Evolutionary conservation across 2,797 vertebrate genomes (phyloP), one percentile per base, ranked within the genome.

Genomic region (Tarsius wallacei): DNA sequence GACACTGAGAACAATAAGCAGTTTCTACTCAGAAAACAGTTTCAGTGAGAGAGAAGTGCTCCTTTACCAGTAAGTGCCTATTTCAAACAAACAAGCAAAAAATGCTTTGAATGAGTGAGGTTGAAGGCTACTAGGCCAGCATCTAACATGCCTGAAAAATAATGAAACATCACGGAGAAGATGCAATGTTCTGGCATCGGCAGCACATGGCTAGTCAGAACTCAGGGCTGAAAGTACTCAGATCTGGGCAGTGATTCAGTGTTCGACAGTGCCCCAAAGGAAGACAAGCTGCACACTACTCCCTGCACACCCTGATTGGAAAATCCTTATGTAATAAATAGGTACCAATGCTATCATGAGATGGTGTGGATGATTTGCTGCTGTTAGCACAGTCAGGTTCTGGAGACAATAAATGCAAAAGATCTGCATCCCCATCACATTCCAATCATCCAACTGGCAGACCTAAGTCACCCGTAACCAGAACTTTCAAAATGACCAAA

Each of bases 111-210:
- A 55, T 73, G 16, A 93, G 13, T 36, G 53, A 19, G 31, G 33
- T 77, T 36, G 81, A 64, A 49, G 36, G 31, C 28, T 83, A 55
- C 24, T 10, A 73, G 70, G 36, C 55, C 55, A 87, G 64, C 12
- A 33, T 11, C 53, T 22, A 8, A 33, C 78, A 57, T 22, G 9
- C 55, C 51, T 26, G 3, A 33, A n/a, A 12, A 86, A 83, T 5
- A 73, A 61, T 0, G 71, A 28, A 36, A 33, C 2, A 49, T 28
- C 53, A 36, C 26, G 36, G 19, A 61, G 42, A 55, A 42, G 16
- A 7, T 4, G 15, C 4, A 1, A 3, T 0, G 1, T 36, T 86
- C 24, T 13, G 33, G 31, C 10, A 64, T 59, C 22, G 22, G 22
- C 0, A 11, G 3, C 28, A 2, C 17, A 1, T 12, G 17, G 21